A percentile compares a stretch with the other conserved stretches of the same genome.
Evolutionary conservation across 2,888 invertebrate genomes (phyloP).

Genomic region (Conchocele bisecta): DNA sequence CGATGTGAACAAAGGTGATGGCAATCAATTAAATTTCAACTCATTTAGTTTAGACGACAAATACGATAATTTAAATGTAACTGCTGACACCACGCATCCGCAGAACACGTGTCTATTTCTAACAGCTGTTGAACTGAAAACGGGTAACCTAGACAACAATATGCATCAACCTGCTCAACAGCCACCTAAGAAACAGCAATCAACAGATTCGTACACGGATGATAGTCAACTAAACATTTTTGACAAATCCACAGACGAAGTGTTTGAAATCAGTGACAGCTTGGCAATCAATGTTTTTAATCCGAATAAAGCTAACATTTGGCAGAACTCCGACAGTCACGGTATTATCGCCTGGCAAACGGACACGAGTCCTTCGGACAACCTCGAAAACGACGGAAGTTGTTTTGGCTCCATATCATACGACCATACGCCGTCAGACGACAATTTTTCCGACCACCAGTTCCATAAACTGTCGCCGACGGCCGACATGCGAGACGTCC

Average conservation of each 20-base stretch:
- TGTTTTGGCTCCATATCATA: slow-evolving; percentile 66
- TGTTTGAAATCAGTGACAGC: slow-evolving; percentile 72
- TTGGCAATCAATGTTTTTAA: slow-evolving; percentile 59
- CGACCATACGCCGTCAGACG: slow-evolving; percentile 69
- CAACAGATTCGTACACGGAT: slow-evolving; percentile 54
- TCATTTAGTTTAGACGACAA: slow-evolving; percentile 28
- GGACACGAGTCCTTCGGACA: slow-evolving; percentile 76
- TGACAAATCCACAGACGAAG: slow-evolving; percentile 68
- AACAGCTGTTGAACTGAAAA: slow-evolving; percentile 33
- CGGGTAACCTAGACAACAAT: slow-evolving; percentile 50
- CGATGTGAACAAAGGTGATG: slow-evolving; percentile 27
- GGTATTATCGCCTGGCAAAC: slow-evolving; percentile 66
- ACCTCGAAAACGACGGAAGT: slow-evolving; percentile 69
- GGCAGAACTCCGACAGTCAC: slow-evolving; percentile 62
- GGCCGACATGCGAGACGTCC: too few species aligned
- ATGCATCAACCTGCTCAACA: slow-evolving; percentile 34
- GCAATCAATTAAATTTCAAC: slow-evolving; percentile 12
- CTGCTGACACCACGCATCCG: slow-evolving; percentile 35
- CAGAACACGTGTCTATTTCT: slow-evolving; percentile 21
- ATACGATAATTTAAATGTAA: slow-evolving; percentile 46
- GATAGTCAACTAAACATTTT: slow-evolving; percentile 65
- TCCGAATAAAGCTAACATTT: slow-evolving; percentile 65
- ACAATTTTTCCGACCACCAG: slow-evolving; percentile 24
- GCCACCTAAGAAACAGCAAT: slow-evolving; percentile 48
- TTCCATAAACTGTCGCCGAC: too few species aligned